Evolutionary conservation across 2,113 vertebrate genomes (phyloP), one percentile per base, ranked within the genome.

Genomic region (Menidia beryllina): DNA sequence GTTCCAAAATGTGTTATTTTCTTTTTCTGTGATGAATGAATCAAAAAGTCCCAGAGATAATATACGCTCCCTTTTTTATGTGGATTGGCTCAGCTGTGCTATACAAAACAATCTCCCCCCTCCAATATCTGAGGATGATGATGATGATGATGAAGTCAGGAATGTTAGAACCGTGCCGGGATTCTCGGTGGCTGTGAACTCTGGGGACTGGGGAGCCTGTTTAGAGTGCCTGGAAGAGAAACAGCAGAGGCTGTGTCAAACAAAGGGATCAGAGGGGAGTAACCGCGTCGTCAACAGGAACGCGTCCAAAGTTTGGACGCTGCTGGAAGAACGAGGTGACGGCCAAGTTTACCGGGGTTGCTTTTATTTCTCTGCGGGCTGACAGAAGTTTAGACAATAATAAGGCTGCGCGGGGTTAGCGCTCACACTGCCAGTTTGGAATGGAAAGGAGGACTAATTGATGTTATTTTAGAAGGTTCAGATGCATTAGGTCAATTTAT

Each of bases 201-300:
- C 67, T 12, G 19, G 10, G 38, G 52, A 26, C 15, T 34, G 38
- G n/a, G 15, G 79, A 74, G 7, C 7, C 59, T 50, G 70, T 38
- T 52, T 55, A 15, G 19, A 64, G 43, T 19, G 13, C 2, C 15
- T 43, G 62, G 50, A 5, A 41, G 79, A 83, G 23, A 57, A 19
- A 79, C 54, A 77, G 45, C 77, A 85, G 84, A 64, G 41, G 27
- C 53, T 72, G 34, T 61, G 66, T 77, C 21, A 78, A 52, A 81
- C 57, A 51, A 6, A 17, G 53, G 15, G 48, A 81, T 55, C 38
- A 63, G 56, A 19, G 56, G 34, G 8, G 14, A 43, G 11, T 24
- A 39, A 43, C 27, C 30, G 57, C 49, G 13, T n/a, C 24, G 19
- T 59, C n/a, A 13, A 23, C 41, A 23, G 38, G 12, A 48, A 21